Conservation (phyloP, 1,140 invertebrate species). For the Palaemon carinicauda region DNA sequence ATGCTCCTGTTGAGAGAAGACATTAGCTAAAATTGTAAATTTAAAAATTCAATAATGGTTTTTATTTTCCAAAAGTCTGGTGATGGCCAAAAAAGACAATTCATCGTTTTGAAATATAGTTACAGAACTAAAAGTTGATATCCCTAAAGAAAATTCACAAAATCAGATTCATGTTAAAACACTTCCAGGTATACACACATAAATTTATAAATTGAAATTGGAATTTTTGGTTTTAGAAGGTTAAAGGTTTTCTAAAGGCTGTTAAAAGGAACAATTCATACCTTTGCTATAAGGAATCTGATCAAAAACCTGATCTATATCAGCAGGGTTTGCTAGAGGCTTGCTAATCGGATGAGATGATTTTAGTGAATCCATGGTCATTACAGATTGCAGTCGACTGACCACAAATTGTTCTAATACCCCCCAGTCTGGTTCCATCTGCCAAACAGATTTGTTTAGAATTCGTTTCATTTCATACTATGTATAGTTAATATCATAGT, state of each 20-base stretch:
- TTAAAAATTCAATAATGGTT: neutral
- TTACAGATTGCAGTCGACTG: conserved; percentile 82
- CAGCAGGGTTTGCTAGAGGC: conserved; percentile 84
- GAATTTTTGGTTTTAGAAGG: too few relatives aligned
- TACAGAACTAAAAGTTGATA: too few relatives aligned
- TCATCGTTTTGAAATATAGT: too few relatives aligned
- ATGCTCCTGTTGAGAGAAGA: conserved; percentile 84
- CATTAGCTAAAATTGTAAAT: too few relatives aligned
- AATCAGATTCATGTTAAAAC: neutral
- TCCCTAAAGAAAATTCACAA: neutral
- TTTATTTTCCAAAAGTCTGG: too few relatives aligned
- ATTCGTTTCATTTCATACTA: too few relatives aligned
- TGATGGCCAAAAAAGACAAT: too few relatives aligned
- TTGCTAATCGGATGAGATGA: conserved; percentile 91
- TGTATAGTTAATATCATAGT: too few relatives aligned
- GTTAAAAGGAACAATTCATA: neutral
- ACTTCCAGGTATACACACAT: too few relatives aligned
- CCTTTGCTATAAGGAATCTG: conserved; percentile 91
- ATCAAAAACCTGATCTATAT: conserved; percentile 94
- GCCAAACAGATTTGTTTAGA: too few relatives aligned
- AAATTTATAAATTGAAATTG: too few relatives aligned
- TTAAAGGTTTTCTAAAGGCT: neutral
- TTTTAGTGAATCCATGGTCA: conserved; percentile 82
- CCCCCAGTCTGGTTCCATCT: conserved; percentile 73
- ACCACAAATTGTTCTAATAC: conserved; percentile 83